These are phyloP conservation scores for Trachelipus rathkii DNA, from an alignment of 1,140 invertebrate species.

Conservation along the genomic window DNA sequence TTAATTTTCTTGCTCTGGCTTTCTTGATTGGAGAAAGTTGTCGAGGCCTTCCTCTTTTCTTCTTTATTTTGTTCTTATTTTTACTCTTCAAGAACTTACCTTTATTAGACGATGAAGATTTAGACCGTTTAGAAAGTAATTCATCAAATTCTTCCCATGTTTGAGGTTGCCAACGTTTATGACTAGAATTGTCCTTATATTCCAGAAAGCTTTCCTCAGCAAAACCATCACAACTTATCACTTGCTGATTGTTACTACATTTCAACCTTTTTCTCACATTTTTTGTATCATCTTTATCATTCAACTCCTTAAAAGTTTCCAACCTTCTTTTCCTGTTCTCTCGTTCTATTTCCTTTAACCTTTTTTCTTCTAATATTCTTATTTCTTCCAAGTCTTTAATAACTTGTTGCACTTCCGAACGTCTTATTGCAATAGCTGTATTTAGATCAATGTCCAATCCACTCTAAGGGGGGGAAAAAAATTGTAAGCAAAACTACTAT, in stretches of 20 bases:
- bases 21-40: background rate
- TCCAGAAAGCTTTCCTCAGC: conserved; percentile 28
- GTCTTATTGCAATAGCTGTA: background rate
- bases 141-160: conserved; percentile 38
- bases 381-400: conserved; percentile 31
- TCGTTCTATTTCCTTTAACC: conserved; percentile 24
- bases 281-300: conserved; percentile 17
- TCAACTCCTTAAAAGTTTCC: conserved; percentile 5
- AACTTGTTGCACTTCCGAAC: conserved; percentile 14
- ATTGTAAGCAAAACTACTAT: no score
- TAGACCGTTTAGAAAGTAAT: conserved; percentile 2
- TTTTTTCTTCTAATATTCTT: conserved; percentile 26
- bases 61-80: background rate
- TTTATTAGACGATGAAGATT: background rate
- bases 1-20: background rate
- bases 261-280: conserved; percentile 23
- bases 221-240: background rate
- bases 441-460: background rate
- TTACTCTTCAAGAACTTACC: no score
- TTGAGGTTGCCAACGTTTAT: conserved; percentile 19
- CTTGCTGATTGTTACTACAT: background rate
- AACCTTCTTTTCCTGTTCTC: conserved; percentile 8
- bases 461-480: no score
- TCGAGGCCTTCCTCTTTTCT: background rate
- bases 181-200: conserved; percentile 3